Percentiles rank a stretch among this genome's conserved stretches.
Conservation (phyloP, 2,113 vertebrate genomes). For the Narcine bancroftii region DNA sequence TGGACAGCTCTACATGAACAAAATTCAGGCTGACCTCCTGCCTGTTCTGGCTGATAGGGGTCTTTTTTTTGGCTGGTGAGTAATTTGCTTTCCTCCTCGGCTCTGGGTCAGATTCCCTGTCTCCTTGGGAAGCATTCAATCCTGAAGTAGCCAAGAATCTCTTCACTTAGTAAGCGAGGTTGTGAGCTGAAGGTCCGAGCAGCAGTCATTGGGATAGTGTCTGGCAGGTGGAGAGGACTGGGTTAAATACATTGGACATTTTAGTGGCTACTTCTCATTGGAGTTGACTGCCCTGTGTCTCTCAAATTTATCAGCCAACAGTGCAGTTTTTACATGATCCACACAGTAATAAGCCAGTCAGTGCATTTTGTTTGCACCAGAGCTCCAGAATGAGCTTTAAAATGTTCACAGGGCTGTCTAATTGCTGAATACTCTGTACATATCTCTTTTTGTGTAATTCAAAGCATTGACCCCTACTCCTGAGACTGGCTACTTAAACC, state of each 20-base stretch:
- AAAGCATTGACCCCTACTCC: neutral
- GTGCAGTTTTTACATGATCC: neutral
- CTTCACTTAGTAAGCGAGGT: neutral
- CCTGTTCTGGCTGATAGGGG: constrained; percentile 19
- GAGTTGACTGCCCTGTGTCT: neutral
- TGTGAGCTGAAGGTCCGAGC: neutral
- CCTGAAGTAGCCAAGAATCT: neutral
- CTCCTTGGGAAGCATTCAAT: too few species aligned
- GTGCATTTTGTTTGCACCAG: neutral
- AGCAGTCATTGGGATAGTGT: neutral
- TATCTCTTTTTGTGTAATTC: neutral
- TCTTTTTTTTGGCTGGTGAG: constrained; percentile 9
- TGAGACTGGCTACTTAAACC: neutral
- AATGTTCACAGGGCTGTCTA: neutral
- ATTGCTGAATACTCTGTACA: neutral
- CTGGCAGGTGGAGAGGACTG: neutral
- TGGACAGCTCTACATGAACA: neutral
- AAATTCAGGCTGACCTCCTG: neutral
- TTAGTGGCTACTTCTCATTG: neutral
- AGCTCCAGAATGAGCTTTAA: neutral
- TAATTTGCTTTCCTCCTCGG: constrained; percentile 28
- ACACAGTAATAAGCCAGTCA: neutral
- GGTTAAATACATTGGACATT: neutral
- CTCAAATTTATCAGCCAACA: neutral
- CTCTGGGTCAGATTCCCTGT: neutral